Conservation (phyloP, 1,140 invertebrate species). For the Neuroterus valhalla region DNA sequence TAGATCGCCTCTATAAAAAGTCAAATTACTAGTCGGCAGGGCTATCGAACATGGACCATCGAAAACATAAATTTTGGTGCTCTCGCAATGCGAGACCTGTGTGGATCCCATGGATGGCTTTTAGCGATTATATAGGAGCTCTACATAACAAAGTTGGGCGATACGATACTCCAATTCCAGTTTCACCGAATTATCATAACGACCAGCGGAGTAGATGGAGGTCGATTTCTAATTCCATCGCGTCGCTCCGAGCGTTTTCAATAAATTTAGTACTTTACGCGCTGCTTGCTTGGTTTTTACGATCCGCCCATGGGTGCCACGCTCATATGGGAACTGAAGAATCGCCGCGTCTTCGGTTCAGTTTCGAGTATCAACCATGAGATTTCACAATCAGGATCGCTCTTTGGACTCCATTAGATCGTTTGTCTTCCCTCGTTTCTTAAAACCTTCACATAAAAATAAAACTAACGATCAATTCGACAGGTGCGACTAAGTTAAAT, state of each 20-base stretch:
- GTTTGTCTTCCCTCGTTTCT: constrained; percentile 11
- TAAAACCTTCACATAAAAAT: constrained; percentile 1
- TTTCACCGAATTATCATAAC: constrained; percentile 66
- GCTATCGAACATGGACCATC: constrained; percentile 25
- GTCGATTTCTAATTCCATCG: constrained; percentile 66
- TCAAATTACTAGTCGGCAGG: constrained; percentile 24
- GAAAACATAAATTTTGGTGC: constrained; percentile 20
- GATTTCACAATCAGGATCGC: constrained; percentile 29
- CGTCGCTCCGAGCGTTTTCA: constrained; percentile 47
- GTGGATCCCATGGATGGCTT: constrained; percentile 20
- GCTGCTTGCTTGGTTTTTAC: constrained; percentile 62
- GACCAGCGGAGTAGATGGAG: constrained; percentile 56
- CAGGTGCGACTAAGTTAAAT: constrained; percentile 29
- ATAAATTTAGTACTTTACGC: constrained; percentile 63
- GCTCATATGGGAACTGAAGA: constrained; percentile 23
- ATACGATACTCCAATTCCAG: constrained; percentile 63
- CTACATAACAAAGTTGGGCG: constrained; percentile 25
- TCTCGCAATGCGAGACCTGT: constrained; percentile 10
- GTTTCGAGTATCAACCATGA: constrained; percentile 11
- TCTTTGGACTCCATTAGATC: constrained; percentile 23
- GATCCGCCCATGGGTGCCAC: constrained; percentile 48
- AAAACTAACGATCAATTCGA: background rate
- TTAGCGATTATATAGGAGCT: constrained; percentile 23
- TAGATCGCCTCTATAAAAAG: constrained; percentile 27
- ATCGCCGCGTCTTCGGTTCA: background rate